A percentile compares a stretch with the other conserved stretches of the same genome.
These are phyloP conservation scores for Trichopoda pennipes DNA, from an alignment of 2,888 invertebrate genomes.

Conservation along the genomic window DNA sequence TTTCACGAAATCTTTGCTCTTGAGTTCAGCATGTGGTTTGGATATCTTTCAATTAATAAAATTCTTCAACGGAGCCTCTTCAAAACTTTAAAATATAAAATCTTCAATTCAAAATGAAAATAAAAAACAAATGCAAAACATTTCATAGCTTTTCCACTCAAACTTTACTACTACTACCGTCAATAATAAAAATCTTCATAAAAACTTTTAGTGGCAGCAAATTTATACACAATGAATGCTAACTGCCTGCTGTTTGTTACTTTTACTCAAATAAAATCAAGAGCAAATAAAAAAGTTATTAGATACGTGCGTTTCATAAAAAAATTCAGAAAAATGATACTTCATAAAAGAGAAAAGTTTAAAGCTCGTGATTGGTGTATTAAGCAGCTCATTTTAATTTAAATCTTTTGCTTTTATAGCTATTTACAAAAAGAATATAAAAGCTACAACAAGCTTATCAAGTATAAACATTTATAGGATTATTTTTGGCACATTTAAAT, in stretches of 20 bases:
- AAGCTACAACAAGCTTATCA: conserved; percentile 16
- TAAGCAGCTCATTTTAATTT: conserved; percentile 38
- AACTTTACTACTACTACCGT: background rate
- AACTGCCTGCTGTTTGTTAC: conserved; percentile 30
- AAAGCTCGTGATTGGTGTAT: conserved; percentile 51
- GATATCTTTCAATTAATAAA: too few species aligned
- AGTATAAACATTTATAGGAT: conserved; percentile 12
- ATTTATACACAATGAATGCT: conserved; percentile 41
- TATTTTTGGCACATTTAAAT: background rate
- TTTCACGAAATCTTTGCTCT: too few species aligned
- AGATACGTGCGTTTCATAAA: conserved; percentile 57
- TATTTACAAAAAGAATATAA: conserved; percentile 43
- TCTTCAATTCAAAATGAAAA: background rate
- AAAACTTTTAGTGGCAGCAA: conserved; percentile 40
- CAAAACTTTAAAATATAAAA: too few species aligned
- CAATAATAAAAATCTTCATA: conserved; percentile 28
- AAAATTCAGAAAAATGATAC: conserved; percentile 23
- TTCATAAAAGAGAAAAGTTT: conserved; percentile 20
- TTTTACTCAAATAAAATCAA: conserved; percentile 55
- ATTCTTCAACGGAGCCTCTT: background rate
- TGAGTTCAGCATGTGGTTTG: too few species aligned
- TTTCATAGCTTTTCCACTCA: background rate
- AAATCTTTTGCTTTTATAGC: conserved; percentile 28
- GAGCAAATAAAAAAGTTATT: conserved; percentile 61
- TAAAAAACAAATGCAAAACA: background rate